phyloP scores from a whole-genome alignment of 2,888 invertebrate species.

The Xanthia icteritia region DNA sequence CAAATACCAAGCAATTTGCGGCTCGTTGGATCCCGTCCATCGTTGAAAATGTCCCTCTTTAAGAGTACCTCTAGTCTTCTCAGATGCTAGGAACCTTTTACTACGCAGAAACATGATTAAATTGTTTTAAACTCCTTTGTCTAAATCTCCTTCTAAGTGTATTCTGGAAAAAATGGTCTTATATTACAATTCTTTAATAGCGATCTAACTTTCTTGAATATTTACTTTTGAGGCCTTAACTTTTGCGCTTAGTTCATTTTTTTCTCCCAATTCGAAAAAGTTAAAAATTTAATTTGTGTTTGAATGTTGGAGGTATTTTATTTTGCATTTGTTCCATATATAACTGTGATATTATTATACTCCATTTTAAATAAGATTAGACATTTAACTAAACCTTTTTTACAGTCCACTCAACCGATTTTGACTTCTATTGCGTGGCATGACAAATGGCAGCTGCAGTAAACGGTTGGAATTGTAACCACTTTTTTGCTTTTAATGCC shows the following conservation, averaged over 20 bases:
- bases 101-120: conserved; percentile 34
- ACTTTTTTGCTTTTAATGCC: too few relatives aligned
- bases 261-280: conserved; percentile 23
- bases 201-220: conserved; percentile 52
- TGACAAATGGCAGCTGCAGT: too few relatives aligned
- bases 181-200: conserved; percentile 41
- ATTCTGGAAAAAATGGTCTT: conserved; percentile 10
- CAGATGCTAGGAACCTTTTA: conserved; percentile 6
- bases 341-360: neutral
- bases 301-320: conserved; percentile 16
- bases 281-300: conserved; percentile 22
- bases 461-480: too few relatives aligned
- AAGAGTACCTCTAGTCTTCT: conserved; percentile 12
- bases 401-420: too few relatives aligned
- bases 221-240: conserved; percentile 50
- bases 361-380: too few relatives aligned
- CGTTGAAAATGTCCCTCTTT: conserved; percentile 24
- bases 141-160: conserved; percentile 28
- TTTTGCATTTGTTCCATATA: conserved; percentile 4
- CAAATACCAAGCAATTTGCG: conserved; percentile 43
- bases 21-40: conserved; percentile 10
- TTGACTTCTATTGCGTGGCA: too few relatives aligned
- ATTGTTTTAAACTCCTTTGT: conserved; percentile 39
- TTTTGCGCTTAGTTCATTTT: conserved; percentile 35
- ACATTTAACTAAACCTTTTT: too few relatives aligned